Evolutionary conservation across 2,888 invertebrate species (phyloP).

Genomic region (Latrodectus hesperus): DNA sequence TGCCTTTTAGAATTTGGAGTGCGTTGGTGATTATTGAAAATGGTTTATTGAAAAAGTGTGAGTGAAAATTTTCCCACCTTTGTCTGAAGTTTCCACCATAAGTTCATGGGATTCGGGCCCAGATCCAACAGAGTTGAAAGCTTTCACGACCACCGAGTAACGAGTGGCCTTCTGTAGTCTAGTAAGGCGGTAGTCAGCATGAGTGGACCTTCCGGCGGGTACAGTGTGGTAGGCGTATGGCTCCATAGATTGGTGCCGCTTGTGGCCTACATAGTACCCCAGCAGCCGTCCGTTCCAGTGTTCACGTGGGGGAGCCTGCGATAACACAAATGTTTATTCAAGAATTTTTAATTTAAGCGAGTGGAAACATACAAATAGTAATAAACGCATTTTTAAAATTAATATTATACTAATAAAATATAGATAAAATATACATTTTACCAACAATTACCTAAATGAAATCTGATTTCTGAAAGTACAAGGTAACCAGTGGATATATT

Average conservation of each 20-base stretch:
- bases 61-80: slow-evolving; percentile 14
- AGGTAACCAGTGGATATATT: too few species aligned
- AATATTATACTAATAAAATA: too few species aligned
- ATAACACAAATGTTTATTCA: neutral
- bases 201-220: slow-evolving; percentile 41
- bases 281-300: slow-evolving; percentile 64
- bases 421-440: too few species aligned
- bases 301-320: slow-evolving; percentile 59
- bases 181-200: slow-evolving; percentile 45
- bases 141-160: slow-evolving; percentile 63
- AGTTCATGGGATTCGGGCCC: slow-evolving; percentile 65
- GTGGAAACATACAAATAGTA: too few species aligned
- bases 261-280: slow-evolving; percentile 67
- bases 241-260: slow-evolving; percentile 50
- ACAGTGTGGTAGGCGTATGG: slow-evolving; percentile 64
- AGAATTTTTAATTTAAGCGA: too few species aligned
- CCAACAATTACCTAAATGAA: too few species aligned
- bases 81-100: slow-evolving; percentile 64
- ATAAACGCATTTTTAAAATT: too few species aligned
- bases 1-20: too few species aligned
- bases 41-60: neutral
- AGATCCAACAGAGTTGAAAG: slow-evolving; percentile 67
- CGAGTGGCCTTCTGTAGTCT: slow-evolving; percentile 64
- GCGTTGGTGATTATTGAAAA: too few species aligned
- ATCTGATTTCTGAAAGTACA: too few species aligned